These are phyloP conservation scores for Dinomys branickii DNA, from an alignment of 2,113 vertebrate genomes.

Conservation along the genomic window DNA sequence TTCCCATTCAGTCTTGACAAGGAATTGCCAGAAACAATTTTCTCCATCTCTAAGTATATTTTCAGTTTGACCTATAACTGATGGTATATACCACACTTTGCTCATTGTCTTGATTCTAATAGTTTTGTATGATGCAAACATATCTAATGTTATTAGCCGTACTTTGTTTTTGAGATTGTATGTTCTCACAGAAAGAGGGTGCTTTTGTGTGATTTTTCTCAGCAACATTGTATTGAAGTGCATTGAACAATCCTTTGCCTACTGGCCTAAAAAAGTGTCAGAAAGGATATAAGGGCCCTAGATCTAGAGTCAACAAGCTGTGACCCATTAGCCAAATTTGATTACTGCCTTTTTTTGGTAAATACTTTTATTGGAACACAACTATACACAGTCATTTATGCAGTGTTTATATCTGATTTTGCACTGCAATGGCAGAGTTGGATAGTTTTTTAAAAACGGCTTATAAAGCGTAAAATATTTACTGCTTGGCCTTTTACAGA, in stretches of 20 bases:
- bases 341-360: slow-evolving; percentile 17
- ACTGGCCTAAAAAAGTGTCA: background rate
- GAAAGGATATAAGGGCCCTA: background rate
- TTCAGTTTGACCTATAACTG: background rate
- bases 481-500: background rate
- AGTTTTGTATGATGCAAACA: background rate
- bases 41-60: background rate
- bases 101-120: slow-evolving; percentile 6
- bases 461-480: slow-evolving; percentile 18
- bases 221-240: slow-evolving; percentile 27
- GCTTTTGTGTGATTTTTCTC: background rate
- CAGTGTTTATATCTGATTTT: background rate
- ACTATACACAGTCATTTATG: background rate
- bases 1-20: background rate
- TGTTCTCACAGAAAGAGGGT: background rate
- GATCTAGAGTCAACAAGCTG: background rate
- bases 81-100: background rate
- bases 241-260: slow-evolving; percentile 38
- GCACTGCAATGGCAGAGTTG: background rate
- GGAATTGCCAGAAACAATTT: slow-evolving; percentile 10
- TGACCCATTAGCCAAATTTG: background rate
- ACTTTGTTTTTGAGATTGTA: slow-evolving; percentile 1
- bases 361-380: slow-evolving; percentile 45
- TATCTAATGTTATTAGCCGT: slow-evolving; percentile 14
- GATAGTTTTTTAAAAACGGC: background rate